Evolutionary conservation across 2,113 vertebrate species (phyloP).

Genomic region (Todiramphus chloris): DNA sequence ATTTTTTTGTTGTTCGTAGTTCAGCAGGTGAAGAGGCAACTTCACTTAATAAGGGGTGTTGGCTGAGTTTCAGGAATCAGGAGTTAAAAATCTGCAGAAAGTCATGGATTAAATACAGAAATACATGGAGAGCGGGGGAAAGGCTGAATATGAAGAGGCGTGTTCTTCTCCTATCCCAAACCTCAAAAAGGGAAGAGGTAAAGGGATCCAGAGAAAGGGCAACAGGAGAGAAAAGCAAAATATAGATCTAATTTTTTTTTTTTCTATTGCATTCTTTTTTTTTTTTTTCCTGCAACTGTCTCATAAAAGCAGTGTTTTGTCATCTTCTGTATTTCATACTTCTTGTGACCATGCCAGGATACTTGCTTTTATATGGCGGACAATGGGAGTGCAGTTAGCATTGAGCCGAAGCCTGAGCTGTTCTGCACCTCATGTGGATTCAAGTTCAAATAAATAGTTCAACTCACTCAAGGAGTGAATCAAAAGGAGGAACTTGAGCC

Average conservation of each 20-base stretch:
- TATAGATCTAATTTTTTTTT: background rate
- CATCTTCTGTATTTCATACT: slow-evolving; percentile 1
- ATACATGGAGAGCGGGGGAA: background rate
- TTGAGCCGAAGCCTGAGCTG: background rate
- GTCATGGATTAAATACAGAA: background rate
- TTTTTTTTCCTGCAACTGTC: background rate
- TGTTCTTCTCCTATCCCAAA: background rate
- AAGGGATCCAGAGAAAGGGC: slow-evolving; percentile 4
- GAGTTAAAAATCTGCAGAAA: background rate
- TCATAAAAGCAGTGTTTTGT: slow-evolving; percentile 48
- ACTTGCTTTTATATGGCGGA: slow-evolving; percentile 44
- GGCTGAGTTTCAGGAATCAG: background rate
- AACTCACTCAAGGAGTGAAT: slow-evolving; percentile 44
- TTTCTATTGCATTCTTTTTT: background rate
- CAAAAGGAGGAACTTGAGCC: slow-evolving; percentile 29
- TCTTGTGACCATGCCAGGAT: background rate
- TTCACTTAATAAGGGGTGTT: slow-evolving; percentile 1
- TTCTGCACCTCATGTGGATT: slow-evolving; percentile 22
- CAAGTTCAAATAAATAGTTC: slow-evolving; percentile 36
- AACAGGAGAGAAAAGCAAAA: background rate
- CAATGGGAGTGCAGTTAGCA: slow-evolving; percentile 43
- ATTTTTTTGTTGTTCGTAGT: background rate
- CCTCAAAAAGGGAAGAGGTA: background rate
- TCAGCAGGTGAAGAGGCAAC: background rate
- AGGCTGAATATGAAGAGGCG: background rate